Evolutionary conservation across 2,888 invertebrate genomes (phyloP).

Genomic region (Pristionchus maxplancki): DNA sequence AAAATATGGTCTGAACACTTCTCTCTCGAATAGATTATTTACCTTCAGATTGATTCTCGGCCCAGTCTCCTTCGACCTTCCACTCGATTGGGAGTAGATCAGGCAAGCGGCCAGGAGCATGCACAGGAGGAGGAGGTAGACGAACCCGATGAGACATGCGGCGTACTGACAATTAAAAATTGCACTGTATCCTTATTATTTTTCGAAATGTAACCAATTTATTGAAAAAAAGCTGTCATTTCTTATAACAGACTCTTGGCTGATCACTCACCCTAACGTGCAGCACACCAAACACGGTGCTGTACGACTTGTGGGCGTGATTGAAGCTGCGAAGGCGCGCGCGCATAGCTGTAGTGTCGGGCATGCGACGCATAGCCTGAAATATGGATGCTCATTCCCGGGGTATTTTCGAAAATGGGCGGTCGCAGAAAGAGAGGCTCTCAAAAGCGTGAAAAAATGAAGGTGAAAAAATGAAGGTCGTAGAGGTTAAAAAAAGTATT

Average conservation of each 20-base stretch:
- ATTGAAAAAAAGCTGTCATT: too few species aligned
- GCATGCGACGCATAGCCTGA: neutral
- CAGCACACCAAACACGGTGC: conserved; percentile 63
- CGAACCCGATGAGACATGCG: conserved; percentile 63
- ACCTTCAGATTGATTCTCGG: conserved; percentile 45
- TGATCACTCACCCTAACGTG: conserved; percentile 60
- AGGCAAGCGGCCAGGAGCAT: conserved; percentile 44
- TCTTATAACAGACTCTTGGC: too few species aligned
- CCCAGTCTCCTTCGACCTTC: neutral
- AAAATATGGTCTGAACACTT: too few species aligned
- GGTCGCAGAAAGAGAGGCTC: too few species aligned
- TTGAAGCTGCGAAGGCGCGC: conserved; percentile 63
- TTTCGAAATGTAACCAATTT: neutral
- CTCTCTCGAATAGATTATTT: too few species aligned
- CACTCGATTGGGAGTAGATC: conserved; percentile 11
- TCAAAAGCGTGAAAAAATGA: too few species aligned
- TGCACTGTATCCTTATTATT: neutral
- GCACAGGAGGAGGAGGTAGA: conserved; percentile 62
- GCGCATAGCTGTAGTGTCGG: conserved; percentile 29
- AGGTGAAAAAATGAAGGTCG: too few species aligned
- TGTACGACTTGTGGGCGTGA: conserved; percentile 64
- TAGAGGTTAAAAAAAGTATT: too few species aligned
- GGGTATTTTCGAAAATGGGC: too few species aligned
- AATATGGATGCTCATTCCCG: too few species aligned
- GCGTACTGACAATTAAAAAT: too few species aligned